These are phyloP conservation scores for Burhinus oedicnemus DNA, from an alignment of 2,113 vertebrate species.

Conservation along the genomic window DNA sequence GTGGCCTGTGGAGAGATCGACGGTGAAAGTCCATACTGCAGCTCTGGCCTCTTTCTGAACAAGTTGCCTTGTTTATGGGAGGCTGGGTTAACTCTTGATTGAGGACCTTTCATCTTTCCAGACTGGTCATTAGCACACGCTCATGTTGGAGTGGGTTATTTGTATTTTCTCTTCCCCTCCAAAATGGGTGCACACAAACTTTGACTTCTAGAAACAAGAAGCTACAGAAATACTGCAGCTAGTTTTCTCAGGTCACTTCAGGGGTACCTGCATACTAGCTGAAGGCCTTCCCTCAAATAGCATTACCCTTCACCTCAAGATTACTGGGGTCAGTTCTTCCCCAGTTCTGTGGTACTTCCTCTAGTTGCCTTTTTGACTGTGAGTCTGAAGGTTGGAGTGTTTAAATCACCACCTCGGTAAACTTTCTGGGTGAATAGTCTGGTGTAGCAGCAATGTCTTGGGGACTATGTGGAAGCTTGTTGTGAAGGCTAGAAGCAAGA, in stretches of 20 bases:
- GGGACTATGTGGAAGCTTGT: neutral
- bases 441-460: neutral
- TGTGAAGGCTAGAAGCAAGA: neutral
- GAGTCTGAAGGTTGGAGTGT: neutral
- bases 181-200: neutral
- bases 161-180: neutral
- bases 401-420: neutral
- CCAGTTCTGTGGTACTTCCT: neutral
- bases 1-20: neutral
- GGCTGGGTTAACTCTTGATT: neutral
- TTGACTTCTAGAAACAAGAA: neutral
- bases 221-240: neutral
- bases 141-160: neutral
- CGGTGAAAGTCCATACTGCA: neutral
- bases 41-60: neutral
- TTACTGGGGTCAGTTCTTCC: neutral
- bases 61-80: neutral
- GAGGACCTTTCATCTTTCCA: neutral
- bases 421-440: neutral
- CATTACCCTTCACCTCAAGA: neutral
- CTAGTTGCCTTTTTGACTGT: neutral
- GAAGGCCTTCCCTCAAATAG: neutral
- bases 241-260: neutral
- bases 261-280: neutral
- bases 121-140: neutral